Percentiles rank a stretch among this genome's conserved stretches.
phyloP scores from a whole-genome alignment of 1,140 invertebrate genomes.

The Microplitis mediator region DNA sequence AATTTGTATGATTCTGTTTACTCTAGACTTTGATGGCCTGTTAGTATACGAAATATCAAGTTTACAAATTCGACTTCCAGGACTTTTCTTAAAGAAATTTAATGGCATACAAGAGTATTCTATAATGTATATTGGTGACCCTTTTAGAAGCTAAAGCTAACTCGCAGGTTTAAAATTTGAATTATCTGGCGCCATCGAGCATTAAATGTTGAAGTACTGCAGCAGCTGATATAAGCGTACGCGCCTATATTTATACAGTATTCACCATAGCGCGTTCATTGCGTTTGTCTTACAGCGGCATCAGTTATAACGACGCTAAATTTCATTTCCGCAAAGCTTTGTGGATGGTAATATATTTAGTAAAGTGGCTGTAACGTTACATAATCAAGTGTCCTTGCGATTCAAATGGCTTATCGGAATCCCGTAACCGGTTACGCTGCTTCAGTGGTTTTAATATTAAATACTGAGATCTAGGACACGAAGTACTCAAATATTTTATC shows the following conservation, averaged over 20 bases:
- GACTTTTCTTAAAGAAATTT: too few relatives aligned
- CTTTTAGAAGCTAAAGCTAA: too few relatives aligned
- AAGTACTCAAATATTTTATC: too few relatives aligned
- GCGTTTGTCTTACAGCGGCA: neutral
- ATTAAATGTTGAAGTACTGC: conserved; percentile 33
- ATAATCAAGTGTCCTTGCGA: conserved; percentile 3
- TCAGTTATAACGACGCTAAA: neutral
- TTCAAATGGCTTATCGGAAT: neutral
- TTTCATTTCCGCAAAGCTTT: conserved; percentile 8
- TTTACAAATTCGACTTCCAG: too few relatives aligned
- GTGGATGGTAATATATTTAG: conserved; percentile 5
- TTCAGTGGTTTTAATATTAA: neutral
- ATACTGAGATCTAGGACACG: neutral
- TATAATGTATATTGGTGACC: too few relatives aligned
- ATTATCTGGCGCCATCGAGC: conserved; percentile 1
- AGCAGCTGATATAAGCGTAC: neutral
- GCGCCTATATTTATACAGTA: neutral
- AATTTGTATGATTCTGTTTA: too few relatives aligned
- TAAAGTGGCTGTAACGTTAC: conserved; percentile 13
- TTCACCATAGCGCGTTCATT: conserved; percentile 5
- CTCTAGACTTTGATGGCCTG: too few relatives aligned
- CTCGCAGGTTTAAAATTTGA: neutral
- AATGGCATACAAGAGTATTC: too few relatives aligned
- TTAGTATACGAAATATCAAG: too few relatives aligned
- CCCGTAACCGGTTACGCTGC: neutral